phyloP scores from a whole-genome alignment of 2,888 invertebrate species.

The Sepiola atlantica region DNA sequence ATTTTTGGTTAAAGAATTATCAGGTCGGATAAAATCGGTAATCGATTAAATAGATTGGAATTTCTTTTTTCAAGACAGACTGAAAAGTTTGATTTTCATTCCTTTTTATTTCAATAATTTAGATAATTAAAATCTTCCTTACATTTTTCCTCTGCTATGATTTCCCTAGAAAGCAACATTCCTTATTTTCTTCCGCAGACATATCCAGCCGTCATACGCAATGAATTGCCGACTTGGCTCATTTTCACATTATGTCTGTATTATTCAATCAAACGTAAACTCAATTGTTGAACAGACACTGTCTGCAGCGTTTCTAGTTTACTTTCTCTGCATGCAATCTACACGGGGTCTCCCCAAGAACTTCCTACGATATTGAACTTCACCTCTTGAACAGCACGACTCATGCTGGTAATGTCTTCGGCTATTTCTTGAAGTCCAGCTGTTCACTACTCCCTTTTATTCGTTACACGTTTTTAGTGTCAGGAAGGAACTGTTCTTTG shows the following conservation, averaged over 20 bases:
- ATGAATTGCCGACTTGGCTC: conserved; percentile 12
- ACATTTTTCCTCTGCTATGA: not conserved
- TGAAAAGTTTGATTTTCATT: no score
- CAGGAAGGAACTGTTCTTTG: not conserved
- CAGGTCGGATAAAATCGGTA: no score
- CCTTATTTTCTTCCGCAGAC: not conserved
- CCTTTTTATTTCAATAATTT: not conserved
- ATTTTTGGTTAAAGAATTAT: no score
- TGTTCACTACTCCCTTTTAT: not conserved
- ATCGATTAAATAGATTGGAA: no score
- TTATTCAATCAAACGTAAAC: not conserved
- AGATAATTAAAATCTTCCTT: not conserved
- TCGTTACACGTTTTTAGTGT: not conserved
- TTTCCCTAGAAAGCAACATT: not conserved
- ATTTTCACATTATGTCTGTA: not conserved
- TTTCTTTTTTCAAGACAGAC: no score
- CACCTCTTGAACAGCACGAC: not conserved
- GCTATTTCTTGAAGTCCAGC: not conserved
- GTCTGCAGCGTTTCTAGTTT: not conserved
- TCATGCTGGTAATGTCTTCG: not conserved
- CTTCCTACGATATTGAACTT: not conserved
- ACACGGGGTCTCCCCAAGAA: not conserved
- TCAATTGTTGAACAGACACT: not conserved
- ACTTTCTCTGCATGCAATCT: not conserved
- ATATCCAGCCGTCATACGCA: not conserved